Evolutionary conservation across 2,113 vertebrate species (phyloP).

Genomic region (Pelodiscus sinensis): DNA sequence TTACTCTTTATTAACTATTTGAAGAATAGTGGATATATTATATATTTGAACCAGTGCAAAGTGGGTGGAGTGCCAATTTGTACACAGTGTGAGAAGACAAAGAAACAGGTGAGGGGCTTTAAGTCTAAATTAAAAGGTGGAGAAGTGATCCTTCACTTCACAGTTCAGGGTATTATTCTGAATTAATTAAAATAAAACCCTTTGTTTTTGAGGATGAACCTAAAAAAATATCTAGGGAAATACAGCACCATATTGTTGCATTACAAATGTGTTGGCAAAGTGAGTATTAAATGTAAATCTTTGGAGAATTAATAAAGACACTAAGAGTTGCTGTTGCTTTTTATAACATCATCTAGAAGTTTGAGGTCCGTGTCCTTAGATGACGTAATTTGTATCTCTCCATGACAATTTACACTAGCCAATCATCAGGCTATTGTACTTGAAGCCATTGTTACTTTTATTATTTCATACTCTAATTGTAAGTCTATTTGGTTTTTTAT

Average conservation of each 20-base stretch:
- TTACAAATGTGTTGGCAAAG: neutral
- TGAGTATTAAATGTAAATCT: neutral
- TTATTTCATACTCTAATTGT: neutral
- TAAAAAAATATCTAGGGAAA: neutral
- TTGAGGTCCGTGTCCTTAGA: neutral
- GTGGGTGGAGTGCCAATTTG: neutral
- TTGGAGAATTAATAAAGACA: neutral
- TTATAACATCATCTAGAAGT: neutral
- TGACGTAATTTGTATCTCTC: neutral
- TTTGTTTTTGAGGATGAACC: neutral
- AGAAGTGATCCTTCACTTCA: neutral
- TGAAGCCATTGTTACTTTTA: neutral
- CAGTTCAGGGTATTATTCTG: accelerated
- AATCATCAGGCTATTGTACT: neutral
- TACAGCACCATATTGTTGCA: accelerated
- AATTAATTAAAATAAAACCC: neutral
- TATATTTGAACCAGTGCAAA: neutral
- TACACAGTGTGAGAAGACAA: neutral
- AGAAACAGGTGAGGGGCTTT: neutral
- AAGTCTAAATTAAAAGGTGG: neutral
- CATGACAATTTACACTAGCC: neutral
- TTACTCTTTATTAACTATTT: neutral
- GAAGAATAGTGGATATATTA: neutral
- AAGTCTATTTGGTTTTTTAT: neutral
- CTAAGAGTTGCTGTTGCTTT: neutral